A percentile compares a stretch with the other conserved stretches of the same genome.
Evolutionary conservation across 2,113 vertebrate genomes (phyloP).

Genomic region (Macrotis lagotis): DNA sequence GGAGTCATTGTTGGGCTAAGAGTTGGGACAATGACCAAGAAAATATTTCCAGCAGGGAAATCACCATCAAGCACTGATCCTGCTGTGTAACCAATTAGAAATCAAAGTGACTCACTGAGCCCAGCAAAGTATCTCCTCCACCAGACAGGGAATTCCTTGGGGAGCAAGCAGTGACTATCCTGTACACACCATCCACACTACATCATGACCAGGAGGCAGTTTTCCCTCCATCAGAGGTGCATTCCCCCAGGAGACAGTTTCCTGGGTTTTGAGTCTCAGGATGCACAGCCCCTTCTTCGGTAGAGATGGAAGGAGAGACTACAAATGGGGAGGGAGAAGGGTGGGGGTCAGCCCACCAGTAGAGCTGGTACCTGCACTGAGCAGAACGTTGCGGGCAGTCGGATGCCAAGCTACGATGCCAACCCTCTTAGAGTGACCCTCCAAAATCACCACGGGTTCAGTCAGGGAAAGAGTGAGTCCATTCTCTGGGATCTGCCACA

Average conservation of each 20-base stretch:
- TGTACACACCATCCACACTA: not conserved
- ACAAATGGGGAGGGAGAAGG: not conserved
- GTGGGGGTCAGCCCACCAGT: no score
- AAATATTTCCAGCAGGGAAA: not conserved
- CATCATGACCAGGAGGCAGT: accelerated
- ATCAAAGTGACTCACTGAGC: not conserved
- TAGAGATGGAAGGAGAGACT: not conserved
- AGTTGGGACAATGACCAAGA: not conserved
- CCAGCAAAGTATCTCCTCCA: no score
- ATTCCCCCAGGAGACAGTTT: no score
- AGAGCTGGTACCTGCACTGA: slow-evolving; percentile 91
- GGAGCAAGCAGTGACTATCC: not conserved
- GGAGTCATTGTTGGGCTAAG: not conserved
- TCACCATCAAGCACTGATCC: not conserved
- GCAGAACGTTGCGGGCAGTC: slow-evolving; percentile 94
- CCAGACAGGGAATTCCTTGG: no score
- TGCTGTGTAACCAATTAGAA: not conserved
- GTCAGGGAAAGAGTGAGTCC: slow-evolving; percentile 93
- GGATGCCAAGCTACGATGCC: slow-evolving; percentile 98
- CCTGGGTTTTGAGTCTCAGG: not conserved
- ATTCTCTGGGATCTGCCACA: slow-evolving; percentile 98
- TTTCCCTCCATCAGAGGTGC: not conserved
- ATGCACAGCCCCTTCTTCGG: not conserved
- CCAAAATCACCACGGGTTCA: slow-evolving; percentile 93
- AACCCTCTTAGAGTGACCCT: slow-evolving; percentile 96